Base-by-base conservation (phyloP, 2,113 vertebrate species). In the Upupa epops region DNA sequence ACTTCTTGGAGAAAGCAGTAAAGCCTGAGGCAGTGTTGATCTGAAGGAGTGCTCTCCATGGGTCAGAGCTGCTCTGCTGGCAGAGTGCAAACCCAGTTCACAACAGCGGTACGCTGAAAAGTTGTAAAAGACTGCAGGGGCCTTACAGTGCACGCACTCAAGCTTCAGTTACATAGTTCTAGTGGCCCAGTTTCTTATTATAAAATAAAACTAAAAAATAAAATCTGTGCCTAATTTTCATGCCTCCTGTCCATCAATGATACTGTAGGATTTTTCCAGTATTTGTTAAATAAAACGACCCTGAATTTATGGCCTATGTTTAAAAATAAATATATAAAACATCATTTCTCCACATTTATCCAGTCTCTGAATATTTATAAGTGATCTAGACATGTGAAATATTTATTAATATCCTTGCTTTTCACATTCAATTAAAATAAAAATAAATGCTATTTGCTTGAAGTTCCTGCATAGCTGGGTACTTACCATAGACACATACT, bases 1-100 rank as follows among this genome's bases (percentile, higher is more conserved):
- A 98, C 99, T 98, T 98, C 98, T 98, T 98, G 98, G 98, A 99
- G 98, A 99, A 98, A 97, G 97, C 98, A 98, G 98, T 97, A 97
- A 97, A 97, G 98, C 98, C 98, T 46, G 97, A 98, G 98, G 98
- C 98, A 98, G 98, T 98, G 98, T 98, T 99, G 99, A 99, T 98
- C 97, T 98, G 97, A 97, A 98, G 97, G 98, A 97, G 98, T 97
- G 98, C 97, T 98, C 98, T 98, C 96, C 97, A 97, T 98, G 98
- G 98, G 98, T 99, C 99, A 99, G 97, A 96, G 97, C 97, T 96
- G 97, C 97, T 97, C 97, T 97, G 97, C 97, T 97, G 97, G 97
- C 97, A 97, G 97, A 97, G 98, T 98, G 97, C 97, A 97, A 98
- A 97, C 96, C 96, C 89, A 97, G 98, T 98, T 98, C 98, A 98